Evolutionary conservation across 2,113 vertebrate genomes (phyloP).

Genomic region (Petrocephalus zakoni): DNA sequence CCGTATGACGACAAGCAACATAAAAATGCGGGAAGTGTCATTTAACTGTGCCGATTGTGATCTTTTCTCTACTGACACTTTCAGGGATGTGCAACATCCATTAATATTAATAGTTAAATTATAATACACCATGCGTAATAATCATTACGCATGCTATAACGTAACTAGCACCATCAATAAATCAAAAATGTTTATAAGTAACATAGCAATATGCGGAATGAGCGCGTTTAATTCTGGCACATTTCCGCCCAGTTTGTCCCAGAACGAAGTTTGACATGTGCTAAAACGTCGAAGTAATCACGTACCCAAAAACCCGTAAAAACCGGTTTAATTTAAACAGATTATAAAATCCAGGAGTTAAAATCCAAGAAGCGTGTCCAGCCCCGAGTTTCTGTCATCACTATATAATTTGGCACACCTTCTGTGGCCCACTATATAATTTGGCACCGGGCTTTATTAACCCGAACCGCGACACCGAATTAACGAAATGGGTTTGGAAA

Average conservation of each 20-base stretch:
- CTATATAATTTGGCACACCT: neutral
- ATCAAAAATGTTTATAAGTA: neutral
- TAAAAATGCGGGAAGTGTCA: neutral
- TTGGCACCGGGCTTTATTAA: neutral
- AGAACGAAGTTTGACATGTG: neutral
- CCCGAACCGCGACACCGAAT: neutral
- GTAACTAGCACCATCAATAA: neutral
- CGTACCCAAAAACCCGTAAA: neutral
- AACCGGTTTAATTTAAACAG: neutral
- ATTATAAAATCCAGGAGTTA: neutral
- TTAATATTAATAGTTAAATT: neutral
- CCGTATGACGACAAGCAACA: neutral
- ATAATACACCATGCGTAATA: neutral
- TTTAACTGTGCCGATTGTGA: neutral
- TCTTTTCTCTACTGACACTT: neutral
- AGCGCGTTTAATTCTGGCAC: neutral
- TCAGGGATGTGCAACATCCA: neutral
- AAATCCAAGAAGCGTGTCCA: neutral
- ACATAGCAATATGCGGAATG: neutral
- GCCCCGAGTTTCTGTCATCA: neutral
- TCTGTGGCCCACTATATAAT: neutral
- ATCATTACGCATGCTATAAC: neutral
- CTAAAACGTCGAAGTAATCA: neutral
- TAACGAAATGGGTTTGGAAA: neutral
- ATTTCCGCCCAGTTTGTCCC: neutral